Conservation (phyloP, 1,140 invertebrate genomes). For the Stratiolaelaps scimitus region DNA sequence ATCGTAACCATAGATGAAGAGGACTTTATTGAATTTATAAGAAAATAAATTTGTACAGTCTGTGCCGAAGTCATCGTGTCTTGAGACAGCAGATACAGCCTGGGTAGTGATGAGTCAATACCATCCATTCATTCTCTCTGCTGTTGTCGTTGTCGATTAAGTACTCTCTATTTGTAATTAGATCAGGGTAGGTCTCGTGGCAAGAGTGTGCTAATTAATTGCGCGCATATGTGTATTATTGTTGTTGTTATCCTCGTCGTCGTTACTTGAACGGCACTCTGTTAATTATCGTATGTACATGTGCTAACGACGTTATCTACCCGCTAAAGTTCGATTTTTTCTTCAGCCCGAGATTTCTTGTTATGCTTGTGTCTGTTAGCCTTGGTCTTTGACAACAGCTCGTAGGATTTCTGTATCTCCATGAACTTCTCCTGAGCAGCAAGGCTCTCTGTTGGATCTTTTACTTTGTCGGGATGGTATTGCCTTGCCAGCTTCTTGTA, state of each 20-base stretch:
- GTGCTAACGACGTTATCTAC: background rate
- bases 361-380: constrained; percentile 9
- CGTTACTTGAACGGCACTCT: background rate
- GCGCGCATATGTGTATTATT: background rate
- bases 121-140: too few species aligned
- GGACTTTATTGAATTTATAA: too few species aligned
- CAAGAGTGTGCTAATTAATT: background rate
- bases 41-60: too few species aligned
- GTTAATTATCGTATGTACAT: background rate
- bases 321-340: background rate
- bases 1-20: too few species aligned
- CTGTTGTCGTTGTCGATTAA: too few species aligned
- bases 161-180: too few species aligned
- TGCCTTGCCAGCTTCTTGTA: constrained; percentile 71
- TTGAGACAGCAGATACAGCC: too few species aligned
- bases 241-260: background rate
- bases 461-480: constrained; percentile 81
- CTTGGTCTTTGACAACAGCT: constrained; percentile 67
- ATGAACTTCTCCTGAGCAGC: constrained; percentile 73
- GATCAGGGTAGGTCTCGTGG: background rate
- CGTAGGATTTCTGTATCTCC: constrained; percentile 83
- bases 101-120: too few species aligned
- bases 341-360: background rate
- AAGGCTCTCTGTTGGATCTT: constrained; percentile 48
- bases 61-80: too few species aligned